phyloP scores from a whole-genome alignment of 2,888 invertebrate species.

The Cephus pygmeus region DNA sequence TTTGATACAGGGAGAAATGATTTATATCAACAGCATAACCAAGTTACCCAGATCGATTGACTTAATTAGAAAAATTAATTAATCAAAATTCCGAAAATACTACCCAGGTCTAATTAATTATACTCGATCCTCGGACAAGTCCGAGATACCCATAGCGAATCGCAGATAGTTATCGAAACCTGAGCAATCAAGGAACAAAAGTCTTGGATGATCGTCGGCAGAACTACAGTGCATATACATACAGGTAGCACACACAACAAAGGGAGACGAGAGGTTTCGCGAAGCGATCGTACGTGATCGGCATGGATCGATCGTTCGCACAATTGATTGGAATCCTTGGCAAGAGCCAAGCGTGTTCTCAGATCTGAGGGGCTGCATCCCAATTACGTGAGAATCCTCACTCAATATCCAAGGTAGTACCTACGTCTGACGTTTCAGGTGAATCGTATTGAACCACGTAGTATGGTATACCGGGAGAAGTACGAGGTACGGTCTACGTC shows the following conservation, averaged over 20 bases:
- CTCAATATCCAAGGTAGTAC: background rate
- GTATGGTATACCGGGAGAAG: background rate
- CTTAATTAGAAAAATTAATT: background rate
- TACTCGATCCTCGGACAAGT: background rate
- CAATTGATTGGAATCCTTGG: conserved; percentile 48
- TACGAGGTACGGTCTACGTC: no score
- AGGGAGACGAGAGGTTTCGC: conserved; percentile 1
- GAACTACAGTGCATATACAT: background rate
- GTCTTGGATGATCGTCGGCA: background rate
- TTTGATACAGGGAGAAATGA: conserved; percentile 31
- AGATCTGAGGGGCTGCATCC: conserved; percentile 45
- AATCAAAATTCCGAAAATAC: background rate
- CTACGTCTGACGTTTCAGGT: background rate
- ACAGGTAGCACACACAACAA: background rate
- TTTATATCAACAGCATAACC: conserved; percentile 32
- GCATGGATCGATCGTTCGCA: conserved; percentile 37
- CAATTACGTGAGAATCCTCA: conserved; percentile 35
- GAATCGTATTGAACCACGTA: background rate
- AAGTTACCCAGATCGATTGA: background rate
- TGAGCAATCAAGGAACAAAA: background rate
- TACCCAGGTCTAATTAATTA: background rate
- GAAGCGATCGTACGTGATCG: conserved; percentile 43
- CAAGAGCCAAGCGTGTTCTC: conserved; percentile 28
- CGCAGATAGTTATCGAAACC: background rate
- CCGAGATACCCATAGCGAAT: background rate